phyloP scores from a whole-genome alignment of 2,113 vertebrate species.

The Rattus rattus region DNA sequence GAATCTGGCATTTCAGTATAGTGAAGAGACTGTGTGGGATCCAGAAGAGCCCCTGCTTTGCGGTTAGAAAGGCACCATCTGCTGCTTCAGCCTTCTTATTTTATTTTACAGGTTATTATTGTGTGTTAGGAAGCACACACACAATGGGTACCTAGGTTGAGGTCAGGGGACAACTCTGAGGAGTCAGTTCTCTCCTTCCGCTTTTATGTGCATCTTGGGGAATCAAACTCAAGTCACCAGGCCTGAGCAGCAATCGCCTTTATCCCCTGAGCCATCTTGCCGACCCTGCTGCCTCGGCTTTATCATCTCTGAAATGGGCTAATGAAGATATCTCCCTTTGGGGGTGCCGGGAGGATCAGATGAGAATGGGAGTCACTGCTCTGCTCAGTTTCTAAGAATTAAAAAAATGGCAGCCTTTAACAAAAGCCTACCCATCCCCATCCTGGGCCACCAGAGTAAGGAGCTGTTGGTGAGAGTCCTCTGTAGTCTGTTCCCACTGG shows the following conservation, averaged over 20 bases:
- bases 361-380: neutral
- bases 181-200: neutral
- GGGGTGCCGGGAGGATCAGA: neutral
- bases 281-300: neutral
- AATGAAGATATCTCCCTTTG: neutral
- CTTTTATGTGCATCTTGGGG: neutral
- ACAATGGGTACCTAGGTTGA: neutral
- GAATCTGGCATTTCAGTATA: neutral
- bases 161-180: neutral
- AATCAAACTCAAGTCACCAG: neutral
- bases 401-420: neutral
- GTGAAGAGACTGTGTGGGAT: neutral
- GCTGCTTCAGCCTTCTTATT: neutral
- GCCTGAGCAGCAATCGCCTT: neutral
- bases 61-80: neutral
- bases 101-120: neutral
- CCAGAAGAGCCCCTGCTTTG: neutral
- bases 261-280: neutral
- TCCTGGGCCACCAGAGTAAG: neutral
- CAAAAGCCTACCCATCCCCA: neutral
- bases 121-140: no score
- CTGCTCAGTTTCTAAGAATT: neutral
- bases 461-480: neutral
- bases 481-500: neutral
- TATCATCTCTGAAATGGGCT: neutral